Conservation (phyloP, 2,888 invertebrate genomes). For the Coenonympha glycerion region DNA sequence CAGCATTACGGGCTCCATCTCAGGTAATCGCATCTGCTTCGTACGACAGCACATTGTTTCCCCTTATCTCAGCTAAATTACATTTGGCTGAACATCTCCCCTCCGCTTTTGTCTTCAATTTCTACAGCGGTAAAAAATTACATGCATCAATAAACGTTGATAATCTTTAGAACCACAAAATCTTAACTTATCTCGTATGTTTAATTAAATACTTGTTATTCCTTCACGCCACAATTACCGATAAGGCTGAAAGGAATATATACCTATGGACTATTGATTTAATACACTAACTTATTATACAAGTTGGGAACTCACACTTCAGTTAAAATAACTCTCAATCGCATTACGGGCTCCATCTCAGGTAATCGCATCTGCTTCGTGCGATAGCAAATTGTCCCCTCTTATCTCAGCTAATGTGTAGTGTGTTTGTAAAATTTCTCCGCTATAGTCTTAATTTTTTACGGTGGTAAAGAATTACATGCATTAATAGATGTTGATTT, state of each 20-base stretch:
- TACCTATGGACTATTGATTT: too few relatives aligned
- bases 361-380: constrained; percentile 48
- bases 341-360: constrained; percentile 40
- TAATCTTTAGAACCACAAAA: too few relatives aligned
- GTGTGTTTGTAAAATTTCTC: too few relatives aligned
- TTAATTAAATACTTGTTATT: too few relatives aligned
- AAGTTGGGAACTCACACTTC: constrained; percentile 16
- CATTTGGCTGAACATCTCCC: constrained; percentile 31
- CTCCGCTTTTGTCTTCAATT: constrained; percentile 20
- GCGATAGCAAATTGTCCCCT: constrained; percentile 48
- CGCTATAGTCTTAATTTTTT: too few relatives aligned
- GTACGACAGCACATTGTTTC: constrained; percentile 46
- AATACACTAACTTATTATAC: too few relatives aligned
- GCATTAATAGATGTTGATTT: too few relatives aligned
- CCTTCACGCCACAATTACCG: too few relatives aligned
- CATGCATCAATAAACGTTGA: not conserved
- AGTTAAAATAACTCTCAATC: constrained; percentile 32
- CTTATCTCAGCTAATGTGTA: constrained; percentile 57
- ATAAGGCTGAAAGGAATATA: too few relatives aligned
- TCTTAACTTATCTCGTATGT: too few relatives aligned
- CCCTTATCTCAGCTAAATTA: constrained; percentile 58
- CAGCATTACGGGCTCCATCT: constrained; percentile 41
- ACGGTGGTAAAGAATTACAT: too few relatives aligned
- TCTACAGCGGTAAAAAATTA: constrained; percentile 7
- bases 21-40: constrained; percentile 49